phyloP scores from a whole-genome alignment of 2,113 vertebrate species.

The Oreamnos americanus region DNA sequence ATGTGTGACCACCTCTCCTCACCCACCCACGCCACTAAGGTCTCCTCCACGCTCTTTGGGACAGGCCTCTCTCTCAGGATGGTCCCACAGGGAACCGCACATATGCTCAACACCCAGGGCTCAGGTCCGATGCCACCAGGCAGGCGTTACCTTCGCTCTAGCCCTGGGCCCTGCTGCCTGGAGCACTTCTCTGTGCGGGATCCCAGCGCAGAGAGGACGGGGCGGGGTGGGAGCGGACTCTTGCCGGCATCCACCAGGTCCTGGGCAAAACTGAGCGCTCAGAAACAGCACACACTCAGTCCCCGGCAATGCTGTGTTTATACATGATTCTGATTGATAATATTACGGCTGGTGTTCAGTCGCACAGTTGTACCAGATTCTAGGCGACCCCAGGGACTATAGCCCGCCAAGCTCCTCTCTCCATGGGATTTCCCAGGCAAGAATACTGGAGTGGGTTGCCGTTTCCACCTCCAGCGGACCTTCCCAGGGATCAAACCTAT shows the following conservation, averaged over 20 bases:
- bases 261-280: background rate
- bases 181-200: background rate
- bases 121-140: background rate
- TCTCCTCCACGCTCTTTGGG: background rate
- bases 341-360: background rate
- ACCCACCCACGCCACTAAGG: background rate
- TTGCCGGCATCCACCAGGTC: background rate
- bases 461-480: background rate
- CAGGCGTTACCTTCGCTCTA: accelerated
- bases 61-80: accelerated
- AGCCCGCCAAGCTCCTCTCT: background rate
- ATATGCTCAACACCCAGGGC: accelerated
- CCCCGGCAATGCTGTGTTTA: background rate
- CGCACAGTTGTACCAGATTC: background rate
- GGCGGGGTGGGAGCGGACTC: background rate
- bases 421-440: background rate
- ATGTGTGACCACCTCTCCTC: accelerated
- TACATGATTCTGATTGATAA: background rate
- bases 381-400: background rate
- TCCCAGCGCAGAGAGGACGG: background rate
- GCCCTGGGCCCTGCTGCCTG: background rate
- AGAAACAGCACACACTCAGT: background rate
- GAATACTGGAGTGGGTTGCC: background rate
- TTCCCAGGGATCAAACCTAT: background rate
- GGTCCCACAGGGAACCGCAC: background rate